Evolutionary conservation across 2,888 invertebrate genomes (phyloP), one percentile per base, ranked within the genome.

Genomic region (Aphodius sticticus): DNA sequence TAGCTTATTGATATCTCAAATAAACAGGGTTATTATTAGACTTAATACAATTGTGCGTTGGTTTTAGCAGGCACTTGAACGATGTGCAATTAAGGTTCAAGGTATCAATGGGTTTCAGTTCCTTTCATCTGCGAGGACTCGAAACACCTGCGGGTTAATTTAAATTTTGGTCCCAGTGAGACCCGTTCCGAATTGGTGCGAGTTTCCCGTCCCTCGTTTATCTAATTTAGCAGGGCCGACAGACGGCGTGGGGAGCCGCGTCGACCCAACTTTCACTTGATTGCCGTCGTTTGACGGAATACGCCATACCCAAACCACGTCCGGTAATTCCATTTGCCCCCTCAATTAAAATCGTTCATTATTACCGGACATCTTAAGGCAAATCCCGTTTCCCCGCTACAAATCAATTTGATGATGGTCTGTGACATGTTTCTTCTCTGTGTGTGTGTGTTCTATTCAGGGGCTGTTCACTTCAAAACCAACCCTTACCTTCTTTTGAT

Each of bases 281-380:
- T 53, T 53, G 53, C 53, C 53, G 53, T 53, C 53, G 53, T 53
- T 53, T 53, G 53, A 53, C 53, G 53, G 53, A 53, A 53, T 53
- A 2, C 12, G 53, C 53, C 53, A 9, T 53, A 53, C 53, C 53
- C 53, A 53, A 9, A 12, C 3, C 53, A 53, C 53, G 53, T 53
- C 53, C 53, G 53, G 53, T 53, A 53, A 53, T 53, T 53, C 53
- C 53, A 53, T 53, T 53, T 53, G 12, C 9, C 9, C 53, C 53
- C 53, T 53, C 53, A 53, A 53, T 53, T 53, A 53, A 53, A 53
- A 53, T 53, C 53, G 9, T 53, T 53, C 53, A 53, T 7, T 53
- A 53, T 53, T 53, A 53, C 53, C 53, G 53, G 12, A 53, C 53
- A 53, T 53, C 53, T 53, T 26, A 26, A 26, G 26, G 26, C 26